Base-by-base conservation (phyloP, 2,888 invertebrate genomes). In the Sturmia bella region DNA sequence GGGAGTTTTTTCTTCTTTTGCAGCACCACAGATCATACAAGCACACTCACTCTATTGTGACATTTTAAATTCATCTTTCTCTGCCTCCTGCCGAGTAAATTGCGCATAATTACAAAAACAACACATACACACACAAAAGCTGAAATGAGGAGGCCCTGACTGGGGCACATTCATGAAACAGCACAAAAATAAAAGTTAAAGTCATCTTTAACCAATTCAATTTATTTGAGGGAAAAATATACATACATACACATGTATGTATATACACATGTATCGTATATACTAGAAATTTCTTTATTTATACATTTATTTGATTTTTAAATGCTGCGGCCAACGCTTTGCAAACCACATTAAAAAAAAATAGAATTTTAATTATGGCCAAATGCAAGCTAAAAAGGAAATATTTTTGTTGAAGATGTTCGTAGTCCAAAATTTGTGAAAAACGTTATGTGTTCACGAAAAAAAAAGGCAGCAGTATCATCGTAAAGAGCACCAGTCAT, bases 71-170 rank as follows among this genome's bases (percentile, higher is more conserved):
- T 78, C 78, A 78, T 78, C 74, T 76, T 79, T 77, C 56, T 61
- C 69, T 76, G 75, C 70, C 84, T 84, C 84, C 84, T 84, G 84
- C 81, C 77, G 80, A 74, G 84, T 72, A 84, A 84, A 84, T 83
- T 83, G 84, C 83, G 50, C 73, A 80, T 82, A 83, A 81, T 81
- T 84, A 79, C 45, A 70, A 75, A 24, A 59, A 52, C 43, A 63
- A 11, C 24, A 72, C 45, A 59, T 56, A 70, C 64, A 59, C 50
- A 56, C 24, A 56, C 61, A 21, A 48, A 72, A 76, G 61, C 54
- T 63, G 50, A 75, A 76, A 75, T 79, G 72, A 68, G 66, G 72
- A 73, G 72, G 64, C 72, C 54, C 59, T 52, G 39, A 52, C 15
- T 19, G 37, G 68, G 52, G 6, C 68, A 76, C 69, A 19, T 17